Conservation (phyloP, 2,113 vertebrate genomes). For the Pholis gunnellus region DNA sequence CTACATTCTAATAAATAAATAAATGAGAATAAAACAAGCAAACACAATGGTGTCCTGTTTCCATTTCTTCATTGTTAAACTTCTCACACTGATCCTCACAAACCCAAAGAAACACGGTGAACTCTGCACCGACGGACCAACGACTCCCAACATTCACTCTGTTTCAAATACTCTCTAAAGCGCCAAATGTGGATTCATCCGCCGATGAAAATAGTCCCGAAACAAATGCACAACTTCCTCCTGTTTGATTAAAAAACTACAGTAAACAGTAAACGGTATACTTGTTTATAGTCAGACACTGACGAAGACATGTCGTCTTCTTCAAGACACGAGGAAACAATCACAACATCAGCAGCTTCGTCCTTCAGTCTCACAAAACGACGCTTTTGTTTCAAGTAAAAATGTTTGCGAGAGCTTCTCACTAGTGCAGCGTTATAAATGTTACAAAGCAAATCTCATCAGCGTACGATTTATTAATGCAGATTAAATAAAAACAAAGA, state of each 20-base stretch:
- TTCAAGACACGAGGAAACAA: neutral
- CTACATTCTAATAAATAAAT: neutral
- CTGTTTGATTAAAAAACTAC: neutral
- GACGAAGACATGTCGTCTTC: too few relatives aligned
- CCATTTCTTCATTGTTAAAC: neutral
- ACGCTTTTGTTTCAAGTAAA: neutral
- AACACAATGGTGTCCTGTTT: neutral
- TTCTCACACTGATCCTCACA: neutral
- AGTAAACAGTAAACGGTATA: neutral
- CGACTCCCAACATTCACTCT: neutral
- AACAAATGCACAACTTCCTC: neutral
- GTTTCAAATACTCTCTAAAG: neutral
- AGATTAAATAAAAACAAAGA: neutral
- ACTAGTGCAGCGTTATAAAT: neutral
- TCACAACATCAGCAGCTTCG: neutral
- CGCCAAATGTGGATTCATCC: too few relatives aligned
- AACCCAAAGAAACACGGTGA: neutral
- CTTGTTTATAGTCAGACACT: too few relatives aligned
- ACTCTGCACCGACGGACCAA: neutral
- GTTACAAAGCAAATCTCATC: neutral
- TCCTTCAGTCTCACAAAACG: neutral
- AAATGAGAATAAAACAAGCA: neutral
- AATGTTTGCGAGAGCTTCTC: neutral
- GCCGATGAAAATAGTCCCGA: neutral
- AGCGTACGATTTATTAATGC: neutral